These are phyloP conservation scores for Oncopeltus fasciatus DNA, from an alignment of 1,140 invertebrate species.

Conservation along the genomic window DNA sequence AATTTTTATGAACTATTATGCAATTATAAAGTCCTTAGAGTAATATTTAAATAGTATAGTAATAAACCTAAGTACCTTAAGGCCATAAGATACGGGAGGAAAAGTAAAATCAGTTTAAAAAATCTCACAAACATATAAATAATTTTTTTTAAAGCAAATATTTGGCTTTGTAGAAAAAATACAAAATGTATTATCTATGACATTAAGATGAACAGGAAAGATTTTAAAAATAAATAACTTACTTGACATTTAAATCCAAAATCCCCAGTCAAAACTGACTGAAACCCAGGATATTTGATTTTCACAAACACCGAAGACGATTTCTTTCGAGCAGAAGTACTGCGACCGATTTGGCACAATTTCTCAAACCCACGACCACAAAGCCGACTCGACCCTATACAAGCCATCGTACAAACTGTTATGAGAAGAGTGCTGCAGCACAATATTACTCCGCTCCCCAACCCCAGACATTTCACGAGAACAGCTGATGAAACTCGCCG, in stretches of 20 bases:
- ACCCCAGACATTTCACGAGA: conserved; percentile 11
- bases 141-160: no score
- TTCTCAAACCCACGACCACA: conserved; percentile 59
- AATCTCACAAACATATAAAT: no score
- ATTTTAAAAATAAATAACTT: no score
- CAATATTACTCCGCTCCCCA: conserved; percentile 7
- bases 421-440: conserved; percentile 29
- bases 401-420: conserved; percentile 58
- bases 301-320: conserved; percentile 36
- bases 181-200: no score
- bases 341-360: conserved; percentile 56
- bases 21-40: no score
- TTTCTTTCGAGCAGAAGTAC: conserved; percentile 40
- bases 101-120: no score
- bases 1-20: no score
- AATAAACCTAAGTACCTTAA: no score
- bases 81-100: no score
- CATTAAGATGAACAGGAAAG: no score
- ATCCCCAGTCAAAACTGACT: conserved; percentile 31
- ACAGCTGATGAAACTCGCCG: conserved; percentile 1
- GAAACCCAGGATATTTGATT: conserved; percentile 40
- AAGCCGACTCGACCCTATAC: conserved; percentile 58
- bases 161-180: no score
- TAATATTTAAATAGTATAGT: no score
- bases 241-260: conserved; percentile 38